phyloP scores from a whole-genome alignment of 2,113 vertebrate genomes.

The Heterotilapia buettikoferi region DNA sequence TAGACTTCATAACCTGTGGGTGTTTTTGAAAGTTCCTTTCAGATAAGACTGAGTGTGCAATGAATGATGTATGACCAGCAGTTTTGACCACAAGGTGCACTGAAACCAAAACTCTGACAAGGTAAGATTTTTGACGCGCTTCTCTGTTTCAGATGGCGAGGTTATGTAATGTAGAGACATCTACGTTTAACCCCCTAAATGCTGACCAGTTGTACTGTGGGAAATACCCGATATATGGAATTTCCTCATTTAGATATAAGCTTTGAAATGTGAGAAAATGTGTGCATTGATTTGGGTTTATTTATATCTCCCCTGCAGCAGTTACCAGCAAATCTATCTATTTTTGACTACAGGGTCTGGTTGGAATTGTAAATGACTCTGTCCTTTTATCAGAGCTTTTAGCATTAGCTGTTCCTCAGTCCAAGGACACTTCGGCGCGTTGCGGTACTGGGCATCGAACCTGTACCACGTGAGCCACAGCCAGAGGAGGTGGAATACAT shows the following conservation, averaged over 20 bases:
- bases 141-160: not conserved
- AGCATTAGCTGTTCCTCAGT: not conserved
- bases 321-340: not conserved
- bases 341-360: not conserved
- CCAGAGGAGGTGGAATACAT: not conserved
- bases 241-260: not conserved
- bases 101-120: not conserved
- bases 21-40: conserved; percentile 11
- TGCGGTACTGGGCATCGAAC: not conserved
- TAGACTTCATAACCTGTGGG: not conserved
- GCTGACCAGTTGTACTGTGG: not conserved
- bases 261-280: not conserved
- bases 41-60: not conserved
- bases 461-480: not conserved
- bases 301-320: not conserved
- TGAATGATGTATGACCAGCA: conserved; percentile 7
- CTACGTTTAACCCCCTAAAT: not conserved
- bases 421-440: not conserved
- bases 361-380: not conserved
- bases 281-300: not conserved
- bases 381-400: not conserved
- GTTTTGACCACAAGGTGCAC: not conserved
- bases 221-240: not conserved
- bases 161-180: conserved; percentile 2
- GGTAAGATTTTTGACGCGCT: not conserved